Evolutionary conservation across 2,113 vertebrate genomes (phyloP).

Genomic region (Euleptes europaea): DNA sequence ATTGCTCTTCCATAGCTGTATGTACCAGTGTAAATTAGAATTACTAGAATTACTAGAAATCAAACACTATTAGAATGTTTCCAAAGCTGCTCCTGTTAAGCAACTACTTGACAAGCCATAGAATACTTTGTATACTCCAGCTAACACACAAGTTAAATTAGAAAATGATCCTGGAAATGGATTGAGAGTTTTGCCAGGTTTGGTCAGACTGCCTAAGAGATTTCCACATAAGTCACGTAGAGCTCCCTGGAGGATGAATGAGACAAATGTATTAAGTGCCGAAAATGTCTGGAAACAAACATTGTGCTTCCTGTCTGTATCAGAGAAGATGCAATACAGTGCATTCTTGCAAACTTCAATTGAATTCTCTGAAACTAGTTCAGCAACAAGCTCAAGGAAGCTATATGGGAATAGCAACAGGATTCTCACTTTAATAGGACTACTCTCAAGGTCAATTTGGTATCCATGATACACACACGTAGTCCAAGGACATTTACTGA

Average conservation of each 20-base stretch:
- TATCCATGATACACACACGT: too few species aligned
- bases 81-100: background rate
- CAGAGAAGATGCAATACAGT: background rate
- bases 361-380: background rate
- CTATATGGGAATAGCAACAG: too few species aligned
- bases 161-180: background rate
- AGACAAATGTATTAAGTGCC: background rate
- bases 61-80: background rate
- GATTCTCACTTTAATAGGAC: background rate
- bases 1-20: too few species aligned
- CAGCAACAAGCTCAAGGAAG: background rate
- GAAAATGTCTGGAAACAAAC: background rate
- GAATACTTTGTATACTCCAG: background rate
- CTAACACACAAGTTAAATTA: background rate
- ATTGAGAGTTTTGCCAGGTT: background rate
- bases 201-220: background rate
- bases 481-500: background rate
- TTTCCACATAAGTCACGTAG: background rate
- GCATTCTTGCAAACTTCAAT: background rate
- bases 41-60: background rate
- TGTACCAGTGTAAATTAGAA: background rate
- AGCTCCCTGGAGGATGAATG: background rate
- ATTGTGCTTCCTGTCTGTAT: background rate
- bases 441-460: background rate
- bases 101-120: background rate